Evolutionary conservation across 2,797 vertebrate genomes (phyloP).

Genomic region (Crenuchus spilurus): DNA sequence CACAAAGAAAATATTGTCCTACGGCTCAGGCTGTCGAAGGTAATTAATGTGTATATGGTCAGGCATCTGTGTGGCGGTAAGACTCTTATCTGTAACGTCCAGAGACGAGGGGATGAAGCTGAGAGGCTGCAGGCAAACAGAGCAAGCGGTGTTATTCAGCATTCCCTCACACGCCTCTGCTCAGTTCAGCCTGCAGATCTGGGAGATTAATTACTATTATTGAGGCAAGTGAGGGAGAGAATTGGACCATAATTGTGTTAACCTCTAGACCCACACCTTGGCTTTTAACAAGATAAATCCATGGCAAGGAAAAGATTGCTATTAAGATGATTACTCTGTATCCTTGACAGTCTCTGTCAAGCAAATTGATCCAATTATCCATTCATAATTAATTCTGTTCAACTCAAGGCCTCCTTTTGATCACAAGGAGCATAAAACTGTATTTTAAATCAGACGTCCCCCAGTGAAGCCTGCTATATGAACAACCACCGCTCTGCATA

Average conservation of each 20-base stretch:
- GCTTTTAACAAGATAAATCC: conserved; percentile 76
- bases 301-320: conserved; percentile 70
- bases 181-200: conserved; percentile 73
- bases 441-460: background rate
- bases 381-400: conserved; percentile 79
- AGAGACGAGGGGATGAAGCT: background rate
- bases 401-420: conserved; percentile 59
- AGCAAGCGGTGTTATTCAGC: conserved; percentile 69
- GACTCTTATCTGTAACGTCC: conserved; percentile 5
- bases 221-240: conserved; percentile 73
- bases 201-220: conserved; percentile 76
- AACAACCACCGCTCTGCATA: conserved; percentile 14
- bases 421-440: conserved; percentile 14
- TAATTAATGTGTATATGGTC: conserved; percentile 22
- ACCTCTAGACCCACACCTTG: conserved; percentile 76
- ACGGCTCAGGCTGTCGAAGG: conserved; percentile 4
- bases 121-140: background rate
- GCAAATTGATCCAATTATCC: conserved; percentile 82
- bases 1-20: conserved; percentile 14
- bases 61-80: background rate
- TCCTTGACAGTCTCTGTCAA: conserved; percentile 78
- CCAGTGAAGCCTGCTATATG: background rate
- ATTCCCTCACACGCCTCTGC: conserved; percentile 70
- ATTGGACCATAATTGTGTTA: conserved; percentile 80
- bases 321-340: conserved; percentile 78